Percentiles rank a stretch among this genome's conserved stretches.
These are phyloP conservation scores for Eulithis prunata DNA, from an alignment of 2,888 invertebrate species.

Conservation along the genomic window DNA sequence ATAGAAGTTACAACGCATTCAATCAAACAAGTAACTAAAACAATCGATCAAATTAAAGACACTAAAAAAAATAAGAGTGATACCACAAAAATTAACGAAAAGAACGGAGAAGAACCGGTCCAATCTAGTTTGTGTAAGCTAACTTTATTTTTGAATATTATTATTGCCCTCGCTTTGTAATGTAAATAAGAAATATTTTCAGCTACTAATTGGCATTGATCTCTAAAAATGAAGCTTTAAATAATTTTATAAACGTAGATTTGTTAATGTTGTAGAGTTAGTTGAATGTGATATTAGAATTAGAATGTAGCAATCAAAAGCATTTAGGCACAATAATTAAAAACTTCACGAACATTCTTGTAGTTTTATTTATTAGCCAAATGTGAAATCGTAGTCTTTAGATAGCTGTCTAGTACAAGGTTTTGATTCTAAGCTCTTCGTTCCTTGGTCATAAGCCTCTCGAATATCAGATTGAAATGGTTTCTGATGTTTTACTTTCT, in stretches of 20 bases:
- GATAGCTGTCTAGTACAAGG: constrained; percentile 61
- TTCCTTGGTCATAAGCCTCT: constrained; percentile 76
- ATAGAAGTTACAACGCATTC: constrained; percentile 37
- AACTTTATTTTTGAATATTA: constrained; percentile 9
- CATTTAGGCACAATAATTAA: constrained; percentile 48
- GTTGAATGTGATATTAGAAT: constrained; percentile 65
- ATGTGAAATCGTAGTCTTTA: constrained; percentile 74
- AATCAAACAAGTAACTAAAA: constrained; percentile 16
- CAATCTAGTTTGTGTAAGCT: constrained; percentile 10
- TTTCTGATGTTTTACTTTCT: constrained; percentile 59
- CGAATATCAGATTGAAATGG: constrained; percentile 73
- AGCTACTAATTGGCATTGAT: constrained; percentile 46
- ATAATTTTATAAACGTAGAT: constrained; percentile 45
- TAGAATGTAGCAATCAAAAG: constrained; percentile 54
- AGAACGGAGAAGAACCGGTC: constrained; percentile 42
- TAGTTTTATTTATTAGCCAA: constrained; percentile 57
- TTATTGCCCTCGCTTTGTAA: constrained; percentile 11
- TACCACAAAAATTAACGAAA: constrained; percentile 19
- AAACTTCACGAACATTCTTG: constrained; percentile 44
- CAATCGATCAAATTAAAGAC: constrained; percentile 9
- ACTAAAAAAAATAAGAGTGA: constrained; percentile 45
- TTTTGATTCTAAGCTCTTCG: constrained; percentile 72
- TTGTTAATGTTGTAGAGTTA: constrained; percentile 45
- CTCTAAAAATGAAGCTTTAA: constrained; percentile 47
- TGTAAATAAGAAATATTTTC: constrained; percentile 21